Evolutionary conservation across 2,797 vertebrate species (phyloP), one percentile per base, ranked within the genome.

Genomic region (Sparidentex hasta): DNA sequence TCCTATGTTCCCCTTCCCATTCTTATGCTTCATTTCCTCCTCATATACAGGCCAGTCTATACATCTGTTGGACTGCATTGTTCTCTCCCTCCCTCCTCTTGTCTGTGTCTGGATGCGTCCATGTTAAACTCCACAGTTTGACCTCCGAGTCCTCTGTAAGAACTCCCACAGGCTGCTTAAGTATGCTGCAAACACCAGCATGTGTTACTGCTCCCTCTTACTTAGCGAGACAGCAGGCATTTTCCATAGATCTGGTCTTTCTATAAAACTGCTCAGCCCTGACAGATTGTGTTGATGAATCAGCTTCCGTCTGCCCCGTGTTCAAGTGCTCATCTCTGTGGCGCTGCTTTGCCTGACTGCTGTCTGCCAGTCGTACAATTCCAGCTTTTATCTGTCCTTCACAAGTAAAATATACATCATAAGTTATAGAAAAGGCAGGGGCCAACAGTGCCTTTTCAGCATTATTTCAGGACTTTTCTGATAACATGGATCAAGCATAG

Each of bases 261-360:
- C 71, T 75, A 56, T 83, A 77, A 92, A 90, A 75, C 69, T 62
- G 81, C 71, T 81, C 80, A 62, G 79, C 47, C 67, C 80, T 77
- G 87, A 87, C 82, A 81, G 78, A 80, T 65, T 76, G 80, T 65
- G 78, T 81, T 82, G 87, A 87, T 77, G 87, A 90, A 84, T 88
- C 82, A 51, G 65, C 61, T 71, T 74, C 71, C 41, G 52, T 69
- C 86, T 89, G 78, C 21, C 46, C 64, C 5, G 12, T 57, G 65
- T 27, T 46, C 43, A 64, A 68, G 51, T 47, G 56, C 23, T 68
- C 76, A 33, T 62, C 61, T 85, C 63, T 58, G 54, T 27, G 25
- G 29, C 5, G 14, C 65, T 52, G 61, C 66, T 74, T 25, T 29
- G 21, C 47, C 59, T 56, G 57, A 65, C 56, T 65, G 71, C 56